phyloP scores from a whole-genome alignment of 2,888 invertebrate genomes.

The Dicranocentrus wangi region DNA sequence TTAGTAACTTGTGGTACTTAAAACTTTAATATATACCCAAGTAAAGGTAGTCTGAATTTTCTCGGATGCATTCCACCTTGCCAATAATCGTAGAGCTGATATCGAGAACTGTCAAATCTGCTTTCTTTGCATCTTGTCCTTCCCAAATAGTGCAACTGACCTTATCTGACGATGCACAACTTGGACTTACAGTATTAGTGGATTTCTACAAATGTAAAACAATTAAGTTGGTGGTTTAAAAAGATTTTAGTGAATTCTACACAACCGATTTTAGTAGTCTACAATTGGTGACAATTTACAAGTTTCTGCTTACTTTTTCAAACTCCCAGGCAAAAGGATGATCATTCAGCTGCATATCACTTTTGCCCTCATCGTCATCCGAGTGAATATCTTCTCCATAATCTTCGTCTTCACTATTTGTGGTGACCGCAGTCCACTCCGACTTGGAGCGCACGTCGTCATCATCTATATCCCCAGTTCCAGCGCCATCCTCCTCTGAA shows the following conservation, averaged over 20 bases:
- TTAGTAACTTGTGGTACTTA: too few relatives aligned
- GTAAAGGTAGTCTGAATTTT: conserved; percentile 86
- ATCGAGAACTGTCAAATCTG: conserved; percentile 93
- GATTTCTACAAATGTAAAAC: conserved; percentile 24
- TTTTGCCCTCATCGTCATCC: conserved; percentile 79
- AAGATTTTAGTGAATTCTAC: too few relatives aligned
- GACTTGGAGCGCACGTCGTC: conserved; percentile 74
- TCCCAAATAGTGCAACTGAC: conserved; percentile 98
- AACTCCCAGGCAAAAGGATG: conserved; percentile 80
- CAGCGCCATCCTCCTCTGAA: conserved; percentile 67
- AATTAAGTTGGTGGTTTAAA: too few relatives aligned
- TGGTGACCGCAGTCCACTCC: conserved; percentile 91
- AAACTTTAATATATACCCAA: conserved; percentile 79
- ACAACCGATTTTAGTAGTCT: too few relatives aligned
- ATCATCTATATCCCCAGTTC: conserved; percentile 56
- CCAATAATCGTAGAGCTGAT: conserved; percentile 95
- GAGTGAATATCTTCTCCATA: conserved; percentile 83
- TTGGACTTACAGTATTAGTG: conserved; percentile 83
- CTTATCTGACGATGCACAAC: conserved; percentile 84
- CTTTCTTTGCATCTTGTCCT: conserved; percentile 89
- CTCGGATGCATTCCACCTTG: conserved; percentile 88
- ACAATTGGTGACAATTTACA: too few relatives aligned
- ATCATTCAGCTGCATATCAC: conserved; percentile 75
- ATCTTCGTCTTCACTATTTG: conserved; percentile 81
- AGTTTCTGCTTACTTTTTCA: conserved; percentile 80